phyloP scores from a whole-genome alignment of 2,113 vertebrate species.

The Arothron firmamentum region DNA sequence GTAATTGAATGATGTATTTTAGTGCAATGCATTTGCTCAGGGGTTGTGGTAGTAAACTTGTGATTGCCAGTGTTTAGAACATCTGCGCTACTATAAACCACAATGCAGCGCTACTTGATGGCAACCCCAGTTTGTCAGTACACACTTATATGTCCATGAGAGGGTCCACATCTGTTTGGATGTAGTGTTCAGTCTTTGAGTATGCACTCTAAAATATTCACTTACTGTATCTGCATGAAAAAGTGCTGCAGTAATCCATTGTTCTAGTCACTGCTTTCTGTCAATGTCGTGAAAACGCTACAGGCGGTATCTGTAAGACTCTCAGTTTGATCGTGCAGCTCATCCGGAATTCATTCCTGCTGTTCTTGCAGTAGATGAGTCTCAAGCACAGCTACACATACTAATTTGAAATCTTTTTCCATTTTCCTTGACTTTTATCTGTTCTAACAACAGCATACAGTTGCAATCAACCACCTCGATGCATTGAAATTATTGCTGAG shows the following conservation, averaged over 20 bases:
- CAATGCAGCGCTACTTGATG: not conserved
- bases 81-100: too few species aligned
- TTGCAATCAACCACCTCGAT: slow-evolving; percentile 55
- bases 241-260: slow-evolving; percentile 25
- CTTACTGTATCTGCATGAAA: slow-evolving; percentile 23
- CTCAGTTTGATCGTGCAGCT: slow-evolving; percentile 26
- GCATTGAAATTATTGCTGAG: slow-evolving; percentile 66
- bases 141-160: too few species aligned
- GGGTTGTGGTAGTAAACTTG: not conserved
- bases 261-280: slow-evolving; percentile 29
- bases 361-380: slow-evolving; percentile 24
- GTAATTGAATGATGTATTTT: slow-evolving; percentile 36
- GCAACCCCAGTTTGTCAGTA: not conserved
- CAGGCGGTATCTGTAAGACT: slow-evolving; percentile 21
- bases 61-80: not conserved
- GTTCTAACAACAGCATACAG: slow-evolving; percentile 42
- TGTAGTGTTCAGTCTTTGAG: slow-evolving; percentile 20
- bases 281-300: slow-evolving; percentile 20
- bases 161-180: slow-evolving; percentile 6
- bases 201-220: slow-evolving; percentile 18
- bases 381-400: slow-evolving; percentile 21
- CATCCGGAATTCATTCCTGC: slow-evolving; percentile 30
- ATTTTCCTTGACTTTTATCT: slow-evolving; percentile 33
- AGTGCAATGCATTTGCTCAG: slow-evolving; percentile 2
- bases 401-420: slow-evolving; percentile 34